Conservation (phyloP, 2,888 invertebrate species). For the Caprella mutica region DNA sequence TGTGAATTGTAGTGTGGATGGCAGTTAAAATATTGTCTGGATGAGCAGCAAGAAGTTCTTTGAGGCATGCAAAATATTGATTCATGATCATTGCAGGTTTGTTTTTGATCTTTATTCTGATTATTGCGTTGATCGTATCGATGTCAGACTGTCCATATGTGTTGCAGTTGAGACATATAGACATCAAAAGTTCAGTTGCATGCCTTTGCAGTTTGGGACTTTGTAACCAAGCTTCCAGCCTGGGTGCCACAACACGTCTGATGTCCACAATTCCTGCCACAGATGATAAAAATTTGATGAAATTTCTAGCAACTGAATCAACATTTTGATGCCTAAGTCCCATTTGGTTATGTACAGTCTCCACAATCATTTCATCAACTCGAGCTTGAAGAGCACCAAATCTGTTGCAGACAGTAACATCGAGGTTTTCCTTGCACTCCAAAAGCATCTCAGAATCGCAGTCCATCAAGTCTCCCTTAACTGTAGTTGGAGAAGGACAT, state of each 20-base stretch:
- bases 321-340: conserved; percentile 73
- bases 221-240: conserved; percentile 86
- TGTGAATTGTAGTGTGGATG: conserved; percentile 83
- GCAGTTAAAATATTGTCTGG: conserved; percentile 72
- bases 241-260: conserved; percentile 61
- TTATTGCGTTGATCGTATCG: conserved; percentile 69
- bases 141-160: conserved; percentile 54
- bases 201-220: conserved; percentile 86
- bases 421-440: conserved; percentile 40
- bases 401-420: conserved; percentile 32
- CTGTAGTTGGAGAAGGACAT: conserved; percentile 33
- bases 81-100: conserved; percentile 88
- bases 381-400: conserved; percentile 18
- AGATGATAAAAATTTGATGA: conserved; percentile 69
- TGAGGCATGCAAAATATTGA: conserved; percentile 75
- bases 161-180: conserved; percentile 81
- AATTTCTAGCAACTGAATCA: conserved; percentile 64
- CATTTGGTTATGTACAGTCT: conserved; percentile 76
- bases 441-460: conserved; percentile 33
- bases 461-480: conserved; percentile 35
- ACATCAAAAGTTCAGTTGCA: conserved; percentile 81
- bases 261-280: conserved; percentile 80
- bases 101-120: conserved; percentile 74
- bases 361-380: conserved; percentile 69
- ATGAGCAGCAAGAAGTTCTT: conserved; percentile 76